Conservation (phyloP, 2,113 vertebrate genomes). For the Xiphias gladius region DNA sequence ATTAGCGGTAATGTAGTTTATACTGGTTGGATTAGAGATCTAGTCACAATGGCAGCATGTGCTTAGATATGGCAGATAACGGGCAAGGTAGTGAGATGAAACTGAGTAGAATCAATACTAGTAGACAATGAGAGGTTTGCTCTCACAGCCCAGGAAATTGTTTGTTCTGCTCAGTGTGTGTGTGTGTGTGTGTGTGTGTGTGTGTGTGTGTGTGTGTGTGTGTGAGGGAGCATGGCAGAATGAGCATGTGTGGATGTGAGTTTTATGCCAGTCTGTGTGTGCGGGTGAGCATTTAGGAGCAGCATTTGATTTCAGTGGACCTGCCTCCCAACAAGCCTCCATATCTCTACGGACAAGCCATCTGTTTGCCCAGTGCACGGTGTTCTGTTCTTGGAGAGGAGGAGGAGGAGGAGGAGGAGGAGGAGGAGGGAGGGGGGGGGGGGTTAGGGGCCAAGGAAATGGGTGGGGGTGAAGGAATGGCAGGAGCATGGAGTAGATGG, state of each 20-base stretch:
- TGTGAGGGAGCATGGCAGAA: conserved; percentile 34
- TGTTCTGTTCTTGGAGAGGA: conserved; percentile 79
- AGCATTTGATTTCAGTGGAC: conserved; percentile 84
- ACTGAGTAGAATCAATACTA: conserved; percentile 80
- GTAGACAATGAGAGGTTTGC: conserved; percentile 82
- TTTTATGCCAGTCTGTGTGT: conserved; percentile 52
- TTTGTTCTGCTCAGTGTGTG: conserved; percentile 70
- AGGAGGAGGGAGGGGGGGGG: conserved; percentile 59
- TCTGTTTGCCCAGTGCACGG: conserved; percentile 84
- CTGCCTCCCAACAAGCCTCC: conserved; percentile 82
- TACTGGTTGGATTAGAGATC: conserved; percentile 65
- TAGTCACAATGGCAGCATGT: conserved; percentile 65
- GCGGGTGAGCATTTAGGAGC: conserved; percentile 75
- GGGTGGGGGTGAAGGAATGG: conserved; percentile 57
- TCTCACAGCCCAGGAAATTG: conserved; percentile 79
- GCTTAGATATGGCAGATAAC: conserved; percentile 75
- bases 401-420: conserved; percentile 60
- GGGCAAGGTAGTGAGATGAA: conserved; percentile 72
- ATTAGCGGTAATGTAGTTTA: conserved; percentile 65
- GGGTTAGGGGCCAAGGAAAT: conserved; percentile 48
- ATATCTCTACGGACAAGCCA: conserved; percentile 85
- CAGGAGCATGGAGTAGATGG: conserved; percentile 36
- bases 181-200: conserved; percentile 42
- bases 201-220: conserved; percentile 27
- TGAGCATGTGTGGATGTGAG: conserved; percentile 54